Conservation (phyloP, 2,888 invertebrate genomes). For the Nycteola revayana region DNA sequence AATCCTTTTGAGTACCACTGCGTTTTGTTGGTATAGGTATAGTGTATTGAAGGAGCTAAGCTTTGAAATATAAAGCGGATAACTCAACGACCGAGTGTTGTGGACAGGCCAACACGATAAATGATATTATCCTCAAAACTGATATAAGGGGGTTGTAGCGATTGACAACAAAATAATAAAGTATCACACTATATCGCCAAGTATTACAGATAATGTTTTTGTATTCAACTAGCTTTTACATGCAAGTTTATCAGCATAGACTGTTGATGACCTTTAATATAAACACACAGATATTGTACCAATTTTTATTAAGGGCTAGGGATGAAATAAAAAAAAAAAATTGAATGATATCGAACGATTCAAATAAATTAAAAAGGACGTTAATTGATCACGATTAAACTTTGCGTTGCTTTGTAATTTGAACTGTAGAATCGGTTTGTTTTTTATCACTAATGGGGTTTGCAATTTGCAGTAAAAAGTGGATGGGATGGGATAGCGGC, state of each 20-base stretch:
- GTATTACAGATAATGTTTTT: too few species aligned
- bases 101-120: slow-evolving; percentile 33
- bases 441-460: slow-evolving; percentile 64
- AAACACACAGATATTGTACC: too few species aligned
- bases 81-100: slow-evolving; percentile 25
- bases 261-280: too few species aligned
- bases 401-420: slow-evolving; percentile 38
- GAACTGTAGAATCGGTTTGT: slow-evolving; percentile 48
- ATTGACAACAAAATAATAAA: slow-evolving; percentile 22
- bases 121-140: slow-evolving; percentile 31
- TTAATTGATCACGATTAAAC: slow-evolving; percentile 35
- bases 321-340: too few species aligned
- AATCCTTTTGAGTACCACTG: too few species aligned
- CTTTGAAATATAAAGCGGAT: slow-evolving; percentile 32
- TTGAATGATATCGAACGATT: too few species aligned
- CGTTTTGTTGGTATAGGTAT: too few species aligned
- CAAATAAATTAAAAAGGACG: slow-evolving; percentile 1
- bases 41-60: slow-evolving; percentile 27
- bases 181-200: background rate
- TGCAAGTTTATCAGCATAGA: too few species aligned
- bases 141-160: slow-evolving; percentile 23
- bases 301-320: too few species aligned
- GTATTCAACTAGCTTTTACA: too few species aligned
- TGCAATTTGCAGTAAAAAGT: slow-evolving; percentile 71
- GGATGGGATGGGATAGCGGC: slow-evolving; percentile 42